A percentile compares a stretch with the other conserved stretches of the same genome.
Evolutionary conservation across 2,113 vertebrate species (phyloP).

Genomic region (Indicator maculatus): DNA sequence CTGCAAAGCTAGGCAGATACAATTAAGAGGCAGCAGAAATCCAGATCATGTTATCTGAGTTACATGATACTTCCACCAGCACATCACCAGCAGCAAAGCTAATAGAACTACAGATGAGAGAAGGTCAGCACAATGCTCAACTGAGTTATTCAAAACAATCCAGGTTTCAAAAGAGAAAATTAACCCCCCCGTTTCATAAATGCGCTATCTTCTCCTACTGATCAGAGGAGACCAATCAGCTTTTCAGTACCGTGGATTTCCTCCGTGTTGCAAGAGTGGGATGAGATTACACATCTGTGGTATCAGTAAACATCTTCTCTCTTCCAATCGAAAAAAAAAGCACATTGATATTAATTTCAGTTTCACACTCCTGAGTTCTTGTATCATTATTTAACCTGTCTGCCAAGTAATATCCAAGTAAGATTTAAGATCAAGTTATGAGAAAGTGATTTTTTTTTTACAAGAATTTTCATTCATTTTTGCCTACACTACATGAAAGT

Average conservation of each 20-base stretch:
- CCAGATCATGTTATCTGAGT: rapidly evolving
- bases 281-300: background rate
- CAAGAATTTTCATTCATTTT: background rate
- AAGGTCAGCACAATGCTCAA: background rate
- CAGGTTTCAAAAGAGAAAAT: background rate
- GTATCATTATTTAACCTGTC: background rate
- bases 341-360: background rate
- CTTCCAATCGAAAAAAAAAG: background rate
- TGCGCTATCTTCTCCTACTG: background rate
- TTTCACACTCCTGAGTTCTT: background rate
- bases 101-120: background rate
- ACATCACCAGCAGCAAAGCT: background rate
- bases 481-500: background rate
- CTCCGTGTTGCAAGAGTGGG: background rate
- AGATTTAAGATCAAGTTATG: background rate
- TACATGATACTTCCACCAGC: background rate
- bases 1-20: background rate
- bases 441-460: background rate
- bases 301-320: background rate
- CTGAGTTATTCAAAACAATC: background rate
- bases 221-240: background rate
- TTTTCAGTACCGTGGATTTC: background rate
- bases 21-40: background rate
- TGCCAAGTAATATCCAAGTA: background rate
- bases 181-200: background rate